Base-by-base conservation (phyloP, 2,888 invertebrate genomes). In the Callyntrura sp. region DNA sequence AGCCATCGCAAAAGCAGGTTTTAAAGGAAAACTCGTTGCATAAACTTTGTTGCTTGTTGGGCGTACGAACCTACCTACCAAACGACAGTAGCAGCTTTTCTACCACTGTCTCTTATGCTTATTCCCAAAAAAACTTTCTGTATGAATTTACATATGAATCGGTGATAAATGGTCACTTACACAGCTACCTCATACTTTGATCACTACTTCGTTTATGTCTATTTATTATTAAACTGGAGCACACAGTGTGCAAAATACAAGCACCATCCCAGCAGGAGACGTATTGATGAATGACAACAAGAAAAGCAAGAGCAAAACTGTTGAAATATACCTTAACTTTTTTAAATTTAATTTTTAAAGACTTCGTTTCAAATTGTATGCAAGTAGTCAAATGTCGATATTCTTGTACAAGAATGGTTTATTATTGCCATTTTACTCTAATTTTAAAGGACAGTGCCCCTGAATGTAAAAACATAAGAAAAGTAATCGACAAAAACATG, bases 301-400 rank as follows among this genome's bases (percentile, higher is more conserved):
- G 85, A 11, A 11, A 76, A 85, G 45, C 73, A 85, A 43, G 60
- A 85, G 85, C 17, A 20, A 76, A 85, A 60, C 73, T 85, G 86
- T 60, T 65, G 78, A 86, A 86, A 86, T 78, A 62, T 79, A 35
- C 78, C 78, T 65, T 51, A 86, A 35, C 35, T 35, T 35, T 4
- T 4, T 78, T 78, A 86, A 86, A 86, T 86, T 78, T 28, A 60
- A 60, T 57, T 6, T 20, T 23, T 60, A 20, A 9, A 23, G 23
- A 20, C 20, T 23, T 20, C 1, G 20, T 23, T 23, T 20, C 3
- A 60, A 4, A 55, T 28, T 28, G 84, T 83, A n/a, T n/a, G n/a
- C n/a, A n/a, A n/a, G 35, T 35, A 6, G 3, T 35, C 35, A 6
- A 35, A 35, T 35, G 68, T 70, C 48, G 8, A 62, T 55, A 48